These are phyloP conservation scores for Drosophila ochracea DNA, from an alignment of 2,888 invertebrate genomes.

Conservation along the genomic window DNA sequence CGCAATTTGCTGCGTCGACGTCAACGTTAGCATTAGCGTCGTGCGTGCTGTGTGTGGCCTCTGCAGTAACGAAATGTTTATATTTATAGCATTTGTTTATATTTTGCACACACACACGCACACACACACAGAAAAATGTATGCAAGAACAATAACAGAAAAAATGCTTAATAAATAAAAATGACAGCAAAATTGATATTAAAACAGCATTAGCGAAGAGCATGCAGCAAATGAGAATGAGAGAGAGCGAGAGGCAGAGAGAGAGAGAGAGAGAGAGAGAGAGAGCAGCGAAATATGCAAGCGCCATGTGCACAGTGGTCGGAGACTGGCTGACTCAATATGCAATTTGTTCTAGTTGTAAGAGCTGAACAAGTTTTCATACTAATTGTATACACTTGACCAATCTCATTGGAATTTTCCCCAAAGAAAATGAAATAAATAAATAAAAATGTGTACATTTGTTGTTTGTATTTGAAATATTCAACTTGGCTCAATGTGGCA, in stretches of 20 bases:
- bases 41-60: conserved; percentile 60
- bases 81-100: conserved; percentile 80
- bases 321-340: background rate
- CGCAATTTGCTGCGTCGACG: conserved; percentile 41
- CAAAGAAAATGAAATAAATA: background rate
- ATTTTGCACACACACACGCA: conserved; percentile 68
- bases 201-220: conserved; percentile 16
- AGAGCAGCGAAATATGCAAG: conserved; percentile 20
- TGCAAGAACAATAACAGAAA: conserved; percentile 49
- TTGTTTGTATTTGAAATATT: conserved; percentile 1
- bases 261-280: background rate
- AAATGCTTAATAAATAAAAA: conserved; percentile 26
- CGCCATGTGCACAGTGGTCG: conserved; percentile 43
- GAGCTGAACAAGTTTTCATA: background rate
- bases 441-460: background rate
- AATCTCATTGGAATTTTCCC: background rate
- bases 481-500: conserved; percentile 14
- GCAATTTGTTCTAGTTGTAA: conserved; percentile 10
- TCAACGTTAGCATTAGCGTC: conserved; percentile 9
- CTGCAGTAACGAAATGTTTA: conserved; percentile 46
- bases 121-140: conserved; percentile 30
- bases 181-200: conserved; percentile 18
- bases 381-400: background rate
- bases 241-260: background rate
- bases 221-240: conserved; percentile 8